Conservation (phyloP, 92 coral and sea anemone genomes). For the Epizoanthus fatuus region DNA sequence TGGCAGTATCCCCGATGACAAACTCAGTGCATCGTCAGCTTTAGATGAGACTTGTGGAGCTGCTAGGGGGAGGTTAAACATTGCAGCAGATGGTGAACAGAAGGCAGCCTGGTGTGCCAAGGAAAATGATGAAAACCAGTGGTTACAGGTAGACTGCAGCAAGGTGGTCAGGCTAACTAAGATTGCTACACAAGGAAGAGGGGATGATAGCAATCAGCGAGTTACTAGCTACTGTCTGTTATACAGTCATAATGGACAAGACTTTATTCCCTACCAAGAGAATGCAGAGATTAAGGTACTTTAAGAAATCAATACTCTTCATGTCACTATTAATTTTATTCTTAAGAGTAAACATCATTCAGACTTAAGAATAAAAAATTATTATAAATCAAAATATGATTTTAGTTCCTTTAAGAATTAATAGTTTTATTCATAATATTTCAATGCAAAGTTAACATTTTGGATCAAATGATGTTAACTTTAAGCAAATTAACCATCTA, state of each 20-base stretch:
- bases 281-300: conserved; percentile 63
- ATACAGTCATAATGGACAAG: conserved; percentile 79
- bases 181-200: conserved; percentile 80
- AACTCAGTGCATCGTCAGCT: conserved; percentile 82
- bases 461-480: too few species aligned
- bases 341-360: too few species aligned
- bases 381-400: too few species aligned
- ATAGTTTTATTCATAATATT: too few species aligned
- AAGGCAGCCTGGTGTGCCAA: conserved; percentile 89
- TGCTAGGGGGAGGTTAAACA: conserved; percentile 78
- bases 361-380: too few species aligned
- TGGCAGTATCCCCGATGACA: conserved; percentile 73
- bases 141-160: conserved; percentile 89
- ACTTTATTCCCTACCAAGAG: conserved; percentile 68
- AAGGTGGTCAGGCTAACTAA: conserved; percentile 62
- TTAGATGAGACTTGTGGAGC: conserved; percentile 81
- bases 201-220: conserved; percentile 73
- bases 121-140: conserved; percentile 81
- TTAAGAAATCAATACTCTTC: background rate
- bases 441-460: too few species aligned
- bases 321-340: too few species aligned
- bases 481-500: too few species aligned
- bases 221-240: conserved; percentile 75
- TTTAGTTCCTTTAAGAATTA: too few species aligned
- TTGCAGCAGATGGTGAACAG: conserved; percentile 75